phyloP scores from a whole-genome alignment of 2,113 vertebrate genomes.

The Anser cygnoides region DNA sequence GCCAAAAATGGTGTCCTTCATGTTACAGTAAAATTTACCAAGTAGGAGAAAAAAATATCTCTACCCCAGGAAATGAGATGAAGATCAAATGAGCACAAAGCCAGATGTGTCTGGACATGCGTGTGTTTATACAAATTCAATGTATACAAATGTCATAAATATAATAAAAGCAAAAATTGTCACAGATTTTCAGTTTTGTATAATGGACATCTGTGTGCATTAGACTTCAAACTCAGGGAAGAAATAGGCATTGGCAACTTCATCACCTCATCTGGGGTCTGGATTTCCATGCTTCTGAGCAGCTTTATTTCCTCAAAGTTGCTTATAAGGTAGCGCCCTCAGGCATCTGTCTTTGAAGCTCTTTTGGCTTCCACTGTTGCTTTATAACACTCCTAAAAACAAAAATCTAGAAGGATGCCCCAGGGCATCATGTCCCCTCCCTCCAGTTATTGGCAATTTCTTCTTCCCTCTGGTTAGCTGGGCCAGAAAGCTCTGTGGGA shows the following conservation, averaged over 20 bases:
- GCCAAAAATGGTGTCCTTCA: not conserved
- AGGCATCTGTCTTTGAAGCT: not conserved
- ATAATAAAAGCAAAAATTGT: not conserved
- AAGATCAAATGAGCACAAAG: not conserved
- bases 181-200: not conserved
- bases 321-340: not conserved
- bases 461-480: not conserved
- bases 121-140: not conserved
- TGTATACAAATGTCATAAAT: not conserved
- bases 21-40: not conserved
- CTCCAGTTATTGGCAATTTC: not conserved
- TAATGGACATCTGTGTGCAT: not conserved
- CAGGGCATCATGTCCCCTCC: not conserved
- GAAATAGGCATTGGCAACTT: not conserved
- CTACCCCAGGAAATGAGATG: not conserved
- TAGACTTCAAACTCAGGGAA: not conserved
- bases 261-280: not conserved
- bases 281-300: not conserved
- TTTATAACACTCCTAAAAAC: not conserved
- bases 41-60: not conserved
- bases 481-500: not conserved
- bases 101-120: not conserved
- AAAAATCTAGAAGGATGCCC: not conserved
- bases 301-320: slow-evolving; percentile 28
- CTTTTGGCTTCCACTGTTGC: not conserved